Conservation (phyloP, 2,888 invertebrate genomes). For the Cheilosia urbana region DNA sequence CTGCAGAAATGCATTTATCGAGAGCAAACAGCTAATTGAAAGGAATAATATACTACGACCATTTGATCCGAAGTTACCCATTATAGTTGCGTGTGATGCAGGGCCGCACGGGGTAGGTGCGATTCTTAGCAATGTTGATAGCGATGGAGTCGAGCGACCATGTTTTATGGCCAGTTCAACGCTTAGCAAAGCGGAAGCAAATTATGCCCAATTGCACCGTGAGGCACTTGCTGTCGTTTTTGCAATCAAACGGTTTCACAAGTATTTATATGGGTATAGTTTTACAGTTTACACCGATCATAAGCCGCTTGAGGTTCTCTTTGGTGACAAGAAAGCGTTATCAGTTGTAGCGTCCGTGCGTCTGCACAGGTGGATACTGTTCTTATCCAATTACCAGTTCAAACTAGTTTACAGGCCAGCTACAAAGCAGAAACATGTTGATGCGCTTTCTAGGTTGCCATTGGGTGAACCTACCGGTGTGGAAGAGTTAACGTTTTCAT, state of each 20-base stretch:
- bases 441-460: slow-evolving; percentile 57
- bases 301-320: slow-evolving; percentile 51
- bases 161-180: slow-evolving; percentile 8
- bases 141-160: slow-evolving; percentile 10
- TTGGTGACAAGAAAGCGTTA: slow-evolving; percentile 62
- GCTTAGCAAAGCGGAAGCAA: too few species aligned
- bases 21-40: slow-evolving; percentile 20
- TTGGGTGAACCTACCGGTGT: slow-evolving; percentile 32
- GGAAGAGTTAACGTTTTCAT: slow-evolving; percentile 26
- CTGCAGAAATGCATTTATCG: background rate
- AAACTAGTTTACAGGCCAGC: slow-evolving; percentile 35
- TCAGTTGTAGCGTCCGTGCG: slow-evolving; percentile 49
- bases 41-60: slow-evolving; percentile 16
- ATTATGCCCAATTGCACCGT: too few species aligned
- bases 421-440: slow-evolving; percentile 42
- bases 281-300: slow-evolving; percentile 60
- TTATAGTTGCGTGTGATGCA: slow-evolving; percentile 20
- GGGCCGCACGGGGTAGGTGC: slow-evolving; percentile 34
- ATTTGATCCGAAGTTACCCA: slow-evolving; percentile 12
- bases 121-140: slow-evolving; percentile 19
- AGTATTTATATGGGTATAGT: slow-evolving; percentile 13
- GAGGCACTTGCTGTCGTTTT: slow-evolving; percentile 4
- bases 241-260: slow-evolving; percentile 10
- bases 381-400: slow-evolving; percentile 62
- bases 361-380: slow-evolving; percentile 63